phyloP scores from a whole-genome alignment of 2,797 vertebrate genomes.

The Melanotaenia boesemani region DNA sequence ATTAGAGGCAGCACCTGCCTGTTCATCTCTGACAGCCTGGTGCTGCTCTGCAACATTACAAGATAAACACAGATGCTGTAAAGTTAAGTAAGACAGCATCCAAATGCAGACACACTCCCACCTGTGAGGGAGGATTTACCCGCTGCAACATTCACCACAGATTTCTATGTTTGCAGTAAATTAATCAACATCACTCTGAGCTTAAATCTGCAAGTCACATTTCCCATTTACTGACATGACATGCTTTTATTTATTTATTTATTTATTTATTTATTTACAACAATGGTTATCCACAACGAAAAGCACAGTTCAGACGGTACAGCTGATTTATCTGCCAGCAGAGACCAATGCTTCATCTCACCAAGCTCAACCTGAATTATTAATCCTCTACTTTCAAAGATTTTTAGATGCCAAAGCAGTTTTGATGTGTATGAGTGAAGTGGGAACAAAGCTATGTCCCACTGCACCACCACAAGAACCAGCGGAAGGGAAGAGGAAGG shows the following conservation, averaged over 20 bases:
- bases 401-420: not conserved
- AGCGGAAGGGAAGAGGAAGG: not conserved
- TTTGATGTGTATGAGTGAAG: not conserved
- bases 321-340: not conserved
- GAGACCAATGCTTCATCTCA: not conserved
- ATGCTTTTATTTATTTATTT: not conserved
- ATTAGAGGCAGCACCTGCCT: not conserved
- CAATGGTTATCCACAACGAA: not conserved
- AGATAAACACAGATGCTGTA: not conserved
- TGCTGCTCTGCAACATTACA: not conserved
- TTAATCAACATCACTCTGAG: not conserved
- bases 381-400: conserved; percentile 2
- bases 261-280: not conserved
- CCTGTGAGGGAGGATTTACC: not conserved
- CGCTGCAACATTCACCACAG: not conserved
- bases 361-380: not conserved
- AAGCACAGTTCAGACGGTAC: too few relatives aligned
- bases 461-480: not conserved
- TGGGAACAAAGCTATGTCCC: not conserved
- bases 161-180: not conserved
- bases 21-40: not conserved
- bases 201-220: not conserved
- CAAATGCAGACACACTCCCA: not conserved
- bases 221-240: not conserved
- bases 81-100: not conserved